Evolutionary conservation across 2,797 vertebrate genomes (phyloP).

Genomic region (Xyrichtys novacula): DNA sequence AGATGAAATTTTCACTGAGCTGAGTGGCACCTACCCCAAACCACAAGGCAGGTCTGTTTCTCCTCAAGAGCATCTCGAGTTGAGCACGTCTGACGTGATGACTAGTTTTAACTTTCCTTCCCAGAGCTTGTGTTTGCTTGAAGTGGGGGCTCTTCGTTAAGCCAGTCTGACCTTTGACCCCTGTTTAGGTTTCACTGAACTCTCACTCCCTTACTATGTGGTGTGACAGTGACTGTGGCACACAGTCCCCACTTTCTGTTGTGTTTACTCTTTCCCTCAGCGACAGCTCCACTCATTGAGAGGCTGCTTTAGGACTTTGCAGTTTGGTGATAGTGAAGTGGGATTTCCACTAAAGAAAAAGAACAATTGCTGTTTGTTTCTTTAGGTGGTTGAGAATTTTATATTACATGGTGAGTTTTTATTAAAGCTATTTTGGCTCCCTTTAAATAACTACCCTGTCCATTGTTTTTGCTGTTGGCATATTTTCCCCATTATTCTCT

Average conservation of each 20-base stretch:
- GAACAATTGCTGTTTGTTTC: slow-evolving; percentile 45
- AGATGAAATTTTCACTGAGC: slow-evolving; percentile 44
- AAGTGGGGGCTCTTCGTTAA: slow-evolving; percentile 5
- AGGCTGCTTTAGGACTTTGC: slow-evolving; percentile 34
- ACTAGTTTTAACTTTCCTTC: slow-evolving; percentile 31
- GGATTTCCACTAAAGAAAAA: slow-evolving; percentile 42
- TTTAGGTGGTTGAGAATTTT: slow-evolving; percentile 44
- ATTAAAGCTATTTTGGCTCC: slow-evolving; percentile 29
- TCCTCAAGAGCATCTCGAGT: slow-evolving; percentile 43
- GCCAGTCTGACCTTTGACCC: slow-evolving; percentile 57
- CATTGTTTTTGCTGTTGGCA: slow-evolving; percentile 31
- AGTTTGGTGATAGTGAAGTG: slow-evolving; percentile 41
- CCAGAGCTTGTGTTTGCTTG: slow-evolving; percentile 18
- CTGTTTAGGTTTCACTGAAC: slow-evolving; percentile 37
- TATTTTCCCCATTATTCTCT: slow-evolving; percentile 29
- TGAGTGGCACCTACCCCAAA: slow-evolving; percentile 56
- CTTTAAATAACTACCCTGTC: slow-evolving; percentile 28
- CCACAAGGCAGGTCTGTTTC: slow-evolving; percentile 60
- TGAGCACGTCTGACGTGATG: slow-evolving; percentile 30
- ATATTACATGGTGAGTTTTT: slow-evolving; percentile 23
- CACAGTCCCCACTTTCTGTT: slow-evolving; percentile 34
- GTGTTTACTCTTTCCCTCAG: slow-evolving; percentile 36
- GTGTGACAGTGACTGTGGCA: slow-evolving; percentile 38
- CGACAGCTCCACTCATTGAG: slow-evolving; percentile 24
- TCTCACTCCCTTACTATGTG: slow-evolving; percentile 37